Evolutionary conservation across 2,888 invertebrate species (phyloP).

Genomic region (Rhagonycha lutea): DNA sequence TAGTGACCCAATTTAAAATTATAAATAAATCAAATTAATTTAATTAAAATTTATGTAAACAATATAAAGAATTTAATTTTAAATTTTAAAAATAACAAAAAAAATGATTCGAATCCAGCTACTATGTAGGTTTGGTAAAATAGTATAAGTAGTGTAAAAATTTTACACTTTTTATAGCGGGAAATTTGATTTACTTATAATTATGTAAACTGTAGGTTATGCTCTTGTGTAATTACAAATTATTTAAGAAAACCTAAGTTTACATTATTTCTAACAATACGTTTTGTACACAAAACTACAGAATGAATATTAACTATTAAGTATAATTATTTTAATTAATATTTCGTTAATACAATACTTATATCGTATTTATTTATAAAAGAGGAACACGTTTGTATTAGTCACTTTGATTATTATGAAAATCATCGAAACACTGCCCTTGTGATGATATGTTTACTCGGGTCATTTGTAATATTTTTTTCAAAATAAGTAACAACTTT

Average conservation of each 20-base stretch:
- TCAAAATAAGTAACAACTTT: not conserved
- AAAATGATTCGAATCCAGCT: too few relatives aligned
- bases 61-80: not conserved
- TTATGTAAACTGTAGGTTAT: not conserved
- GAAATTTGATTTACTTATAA: not conserved
- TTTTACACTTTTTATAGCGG: not conserved
- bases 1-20: not conserved
- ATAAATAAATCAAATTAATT: constrained; percentile 1
- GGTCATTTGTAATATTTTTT: constrained; percentile 4
- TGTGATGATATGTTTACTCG: constrained; percentile 24
- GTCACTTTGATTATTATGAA: constrained; percentile 18
- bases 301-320: constrained; percentile 21
- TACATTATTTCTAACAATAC: constrained; percentile 12
- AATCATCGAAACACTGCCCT: constrained; percentile 20
- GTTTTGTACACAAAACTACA: constrained; percentile 26
- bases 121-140: not conserved
- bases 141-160: not conserved
- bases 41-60: not conserved
- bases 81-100: too few relatives aligned
- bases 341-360: constrained; percentile 23
- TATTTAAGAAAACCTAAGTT: constrained; percentile 15
- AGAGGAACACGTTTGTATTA: constrained; percentile 27
- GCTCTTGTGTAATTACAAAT: not conserved
- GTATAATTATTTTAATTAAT: constrained; percentile 23
- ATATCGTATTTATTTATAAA: constrained; percentile 22